Conservation (phyloP, 1,140 invertebrate genomes). For the Melanaphis sacchari region DNA sequence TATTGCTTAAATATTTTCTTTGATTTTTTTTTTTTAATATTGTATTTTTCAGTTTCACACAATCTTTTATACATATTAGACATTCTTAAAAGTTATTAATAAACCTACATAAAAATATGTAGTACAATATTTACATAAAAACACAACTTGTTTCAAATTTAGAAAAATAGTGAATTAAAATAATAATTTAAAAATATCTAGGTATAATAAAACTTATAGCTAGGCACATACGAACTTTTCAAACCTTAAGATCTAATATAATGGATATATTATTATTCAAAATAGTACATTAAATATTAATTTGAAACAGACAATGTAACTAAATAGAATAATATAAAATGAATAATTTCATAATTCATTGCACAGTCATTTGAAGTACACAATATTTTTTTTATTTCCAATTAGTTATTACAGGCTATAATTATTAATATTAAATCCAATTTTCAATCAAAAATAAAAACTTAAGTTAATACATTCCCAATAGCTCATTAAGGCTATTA, state of each 20-base stretch:
- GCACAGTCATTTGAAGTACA: conserved; percentile 14
- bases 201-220: conserved; percentile 54
- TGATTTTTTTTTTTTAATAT: background rate
- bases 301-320: conserved; percentile 18
- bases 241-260: conserved; percentile 10
- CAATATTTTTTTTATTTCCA: conserved; percentile 33
- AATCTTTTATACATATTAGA: background rate
- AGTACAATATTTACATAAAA: conserved; percentile 23
- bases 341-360: conserved; percentile 12
- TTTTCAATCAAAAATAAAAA: conserved; percentile 30
- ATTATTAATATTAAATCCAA: conserved; percentile 30
- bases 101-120: conserved; percentile 28
- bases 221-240: conserved; percentile 1
- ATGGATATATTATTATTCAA: conserved; percentile 34
- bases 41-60: background rate
- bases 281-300: conserved; percentile 25
- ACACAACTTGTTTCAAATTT: conserved; percentile 40
- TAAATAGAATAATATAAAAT: background rate
- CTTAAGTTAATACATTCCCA: conserved; percentile 44
- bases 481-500: background rate
- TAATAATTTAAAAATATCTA: conserved; percentile 56
- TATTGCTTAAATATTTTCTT: background rate
- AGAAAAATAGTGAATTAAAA: conserved; percentile 49
- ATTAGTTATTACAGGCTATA: conserved; percentile 41
- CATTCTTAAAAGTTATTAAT: background rate